Evolutionary conservation across 1,140 invertebrate genomes (phyloP).

Genomic region (Anthonomus grandis): DNA sequence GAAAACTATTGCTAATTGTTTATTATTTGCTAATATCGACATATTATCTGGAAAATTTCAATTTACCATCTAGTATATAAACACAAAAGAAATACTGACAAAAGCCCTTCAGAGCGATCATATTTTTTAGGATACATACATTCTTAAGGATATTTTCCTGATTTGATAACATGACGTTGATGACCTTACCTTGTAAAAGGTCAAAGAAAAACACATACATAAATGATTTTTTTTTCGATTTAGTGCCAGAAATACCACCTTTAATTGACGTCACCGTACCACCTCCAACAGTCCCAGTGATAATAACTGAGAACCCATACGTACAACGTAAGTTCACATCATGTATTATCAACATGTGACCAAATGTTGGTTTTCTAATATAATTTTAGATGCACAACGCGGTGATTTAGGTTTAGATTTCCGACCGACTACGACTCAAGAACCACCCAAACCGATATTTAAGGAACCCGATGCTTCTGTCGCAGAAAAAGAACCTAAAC

Average conservation of each 20-base stretch:
- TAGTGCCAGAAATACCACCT: slow-evolving; percentile 31
- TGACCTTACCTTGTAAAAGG: no score
- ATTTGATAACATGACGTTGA: no score
- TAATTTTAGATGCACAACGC: slow-evolving; percentile 14
- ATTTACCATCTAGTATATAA: no score
- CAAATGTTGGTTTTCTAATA: background rate
- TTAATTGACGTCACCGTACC: slow-evolving; percentile 25
- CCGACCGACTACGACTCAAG: no score
- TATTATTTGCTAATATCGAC: no score
- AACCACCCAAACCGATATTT: background rate
- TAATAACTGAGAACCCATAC: slow-evolving; percentile 29
- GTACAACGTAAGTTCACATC: slow-evolving; percentile 17
- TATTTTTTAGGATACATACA: no score
- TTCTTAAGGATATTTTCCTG: no score
- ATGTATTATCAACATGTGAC: slow-evolving; percentile 1
- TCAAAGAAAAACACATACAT: background rate
- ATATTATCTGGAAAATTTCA: no score
- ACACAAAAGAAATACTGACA: no score
- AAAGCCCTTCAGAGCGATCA: no score
- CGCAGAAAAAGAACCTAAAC: slow-evolving; percentile 1
- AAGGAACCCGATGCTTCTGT: background rate
- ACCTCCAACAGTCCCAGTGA: slow-evolving; percentile 28
- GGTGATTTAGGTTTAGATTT: slow-evolving; percentile 40
- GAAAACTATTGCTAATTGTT: no score
- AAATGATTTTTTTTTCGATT: background rate